Conservation (phyloP, 2,888 invertebrate species). For the Synanthedon andrenaeformis region DNA sequence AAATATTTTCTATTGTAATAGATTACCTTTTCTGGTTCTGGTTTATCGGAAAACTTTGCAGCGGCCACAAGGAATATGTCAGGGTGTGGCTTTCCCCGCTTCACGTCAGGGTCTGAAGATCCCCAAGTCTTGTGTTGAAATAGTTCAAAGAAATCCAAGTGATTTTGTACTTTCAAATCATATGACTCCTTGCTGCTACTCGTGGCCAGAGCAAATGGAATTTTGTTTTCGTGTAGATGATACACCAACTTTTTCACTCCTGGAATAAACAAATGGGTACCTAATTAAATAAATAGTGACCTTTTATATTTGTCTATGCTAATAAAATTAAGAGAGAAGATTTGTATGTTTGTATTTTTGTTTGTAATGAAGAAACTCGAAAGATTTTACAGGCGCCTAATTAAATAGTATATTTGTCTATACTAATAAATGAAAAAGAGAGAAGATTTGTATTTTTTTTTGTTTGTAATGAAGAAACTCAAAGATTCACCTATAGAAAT, state of each 20-base stretch:
- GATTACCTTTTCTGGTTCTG: slow-evolving; percentile 66
- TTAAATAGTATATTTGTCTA: not conserved
- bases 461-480: no score
- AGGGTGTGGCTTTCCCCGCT: slow-evolving; percentile 87
- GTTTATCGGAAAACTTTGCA: slow-evolving; percentile 76
- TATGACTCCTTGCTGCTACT: slow-evolving; percentile 82
- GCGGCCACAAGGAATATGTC: slow-evolving; percentile 87
- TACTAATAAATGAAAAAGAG: not conserved
- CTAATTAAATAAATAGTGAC: not conserved
- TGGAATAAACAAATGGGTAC: slow-evolving; percentile 33
- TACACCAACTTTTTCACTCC: slow-evolving; percentile 81
- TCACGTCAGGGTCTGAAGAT: slow-evolving; percentile 85
- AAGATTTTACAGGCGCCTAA: no score
- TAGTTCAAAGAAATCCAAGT: slow-evolving; percentile 75
- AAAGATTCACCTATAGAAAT: no score
- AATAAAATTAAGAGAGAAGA: not conserved
- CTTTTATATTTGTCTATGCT: not conserved
- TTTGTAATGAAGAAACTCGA: no score
- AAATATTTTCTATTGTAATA: no score
- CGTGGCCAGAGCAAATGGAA: slow-evolving; percentile 89
- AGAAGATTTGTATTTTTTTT: no score
- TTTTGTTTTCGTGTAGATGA: slow-evolving; percentile 77
- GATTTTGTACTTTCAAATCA: slow-evolving; percentile 75
- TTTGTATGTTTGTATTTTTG: no score
- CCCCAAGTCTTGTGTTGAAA: slow-evolving; percentile 82